Conservation (phyloP, 1,140 invertebrate species). For the Maconellicoccus hirsutus region DNA sequence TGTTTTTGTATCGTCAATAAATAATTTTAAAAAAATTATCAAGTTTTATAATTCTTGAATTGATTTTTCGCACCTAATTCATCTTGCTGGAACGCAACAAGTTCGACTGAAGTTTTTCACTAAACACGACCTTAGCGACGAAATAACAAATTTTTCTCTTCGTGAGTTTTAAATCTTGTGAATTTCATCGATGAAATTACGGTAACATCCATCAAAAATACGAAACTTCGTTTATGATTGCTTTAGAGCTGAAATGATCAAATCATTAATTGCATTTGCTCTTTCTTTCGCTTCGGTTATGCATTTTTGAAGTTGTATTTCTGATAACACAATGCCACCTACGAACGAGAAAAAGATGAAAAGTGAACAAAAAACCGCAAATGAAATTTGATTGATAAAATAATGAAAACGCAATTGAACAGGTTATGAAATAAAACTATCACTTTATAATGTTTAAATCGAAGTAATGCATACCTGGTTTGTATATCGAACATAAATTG, state of each 20-base stretch:
- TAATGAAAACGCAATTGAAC: too few relatives aligned
- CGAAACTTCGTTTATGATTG: background rate
- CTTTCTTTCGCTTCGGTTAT: slow-evolving; percentile 34
- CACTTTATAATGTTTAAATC: slow-evolving; percentile 25
- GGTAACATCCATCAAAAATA: too few relatives aligned
- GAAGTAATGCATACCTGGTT: slow-evolving; percentile 34
- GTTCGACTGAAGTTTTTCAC: too few relatives aligned
- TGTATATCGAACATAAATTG: slow-evolving; percentile 37
- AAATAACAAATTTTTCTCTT: too few relatives aligned
- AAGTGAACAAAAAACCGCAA: slow-evolving; percentile 26
- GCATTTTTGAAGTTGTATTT: slow-evolving; percentile 35
- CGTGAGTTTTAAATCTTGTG: too few relatives aligned
- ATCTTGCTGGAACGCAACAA: too few relatives aligned
- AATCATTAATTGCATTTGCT: slow-evolving; percentile 34
- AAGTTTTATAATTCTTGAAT: too few relatives aligned
- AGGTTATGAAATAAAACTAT: background rate
- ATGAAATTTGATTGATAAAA: slow-evolving; percentile 24
- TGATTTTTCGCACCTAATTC: too few relatives aligned
- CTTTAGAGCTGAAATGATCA: slow-evolving; percentile 34
- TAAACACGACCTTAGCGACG: too few relatives aligned
- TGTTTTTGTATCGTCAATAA: background rate
- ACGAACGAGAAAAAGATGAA: too few relatives aligned
- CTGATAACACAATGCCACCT: slow-evolving; percentile 38
- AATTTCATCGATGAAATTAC: too few relatives aligned
- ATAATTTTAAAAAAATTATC: too few relatives aligned